phyloP scores from a whole-genome alignment of 2,888 invertebrate species.

The Rhaphigaster nebulosa region DNA sequence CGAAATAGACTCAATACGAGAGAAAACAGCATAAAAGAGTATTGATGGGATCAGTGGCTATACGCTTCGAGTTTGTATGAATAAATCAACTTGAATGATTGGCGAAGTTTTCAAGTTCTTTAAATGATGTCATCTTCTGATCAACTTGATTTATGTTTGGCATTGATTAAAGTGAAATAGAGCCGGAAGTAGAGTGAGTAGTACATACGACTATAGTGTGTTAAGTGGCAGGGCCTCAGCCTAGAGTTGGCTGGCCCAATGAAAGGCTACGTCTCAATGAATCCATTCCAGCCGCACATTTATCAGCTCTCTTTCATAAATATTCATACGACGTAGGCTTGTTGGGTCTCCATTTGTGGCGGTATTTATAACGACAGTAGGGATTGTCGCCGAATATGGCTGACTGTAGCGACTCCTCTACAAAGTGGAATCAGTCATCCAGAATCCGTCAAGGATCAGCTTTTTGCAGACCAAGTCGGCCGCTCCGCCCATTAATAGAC shows the following conservation, averaged over 20 bases:
- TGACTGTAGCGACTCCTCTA: not conserved
- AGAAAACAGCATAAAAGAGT: too few species aligned
- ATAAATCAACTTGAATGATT: too few species aligned
- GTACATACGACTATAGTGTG: not conserved
- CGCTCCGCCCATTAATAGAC: not conserved
- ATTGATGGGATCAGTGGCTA: too few species aligned
- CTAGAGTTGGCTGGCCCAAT: not conserved
- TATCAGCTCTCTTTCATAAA: conserved; percentile 38
- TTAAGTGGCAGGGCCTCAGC: not conserved
- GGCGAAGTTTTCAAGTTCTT: too few species aligned
- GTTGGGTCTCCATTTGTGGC: conserved; percentile 16
- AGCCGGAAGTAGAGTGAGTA: not conserved
- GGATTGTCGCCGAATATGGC: conserved; percentile 28
- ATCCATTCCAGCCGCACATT: not conserved
- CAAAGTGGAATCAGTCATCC: not conserved
- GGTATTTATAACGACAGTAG: conserved; percentile 29
- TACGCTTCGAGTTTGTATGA: too few species aligned
- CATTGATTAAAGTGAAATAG: not conserved
- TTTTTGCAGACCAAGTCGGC: not conserved
- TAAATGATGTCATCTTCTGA: too few species aligned
- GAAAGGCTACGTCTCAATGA: conserved; percentile 39
- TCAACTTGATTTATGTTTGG: not conserved
- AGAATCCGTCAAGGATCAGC: conserved; percentile 11
- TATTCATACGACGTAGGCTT: conserved; percentile 37
- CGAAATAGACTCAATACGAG: too few species aligned